Evolutionary conservation across 2,113 vertebrate genomes (phyloP), one percentile per base, ranked within the genome.

Genomic region (Lethenteron camtschaticum): DNA sequence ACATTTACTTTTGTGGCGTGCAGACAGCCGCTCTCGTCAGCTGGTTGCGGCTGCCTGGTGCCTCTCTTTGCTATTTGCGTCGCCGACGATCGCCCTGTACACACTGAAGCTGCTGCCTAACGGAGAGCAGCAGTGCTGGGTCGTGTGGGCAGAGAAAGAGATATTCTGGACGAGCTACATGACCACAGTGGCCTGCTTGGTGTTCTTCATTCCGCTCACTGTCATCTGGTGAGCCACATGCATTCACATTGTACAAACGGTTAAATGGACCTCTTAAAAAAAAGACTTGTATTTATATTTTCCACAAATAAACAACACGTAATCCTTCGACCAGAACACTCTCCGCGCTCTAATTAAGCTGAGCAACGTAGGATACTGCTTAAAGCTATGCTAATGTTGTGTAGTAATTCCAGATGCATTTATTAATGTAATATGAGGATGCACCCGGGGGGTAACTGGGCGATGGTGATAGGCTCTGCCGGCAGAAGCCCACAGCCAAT

Each of bases 61-160:
- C 71, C 81, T 85, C 12, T 78, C 83, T 1, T 85, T 85, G 78
- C 75, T 84, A 56, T 85, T 85, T 77, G 82, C 83, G 58, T 80
- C 81, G 68, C 83, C 82, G 7, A 84, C 82, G 55, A 73, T 85
- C 74, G 75, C 84, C 71, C 82, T 84, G 74, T 85, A 84, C 72
- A 81, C 82, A 75, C 84, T 83, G 68, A 78, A 79, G 70, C 77
- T 81, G 55, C 79, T 85, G 16, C 73, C 81, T 69, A 85, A 80
- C 0, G 80, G 82, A 2, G 82, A 85, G 78, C 76, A 81, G 5
- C 83, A 85, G n/a, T 83, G 83, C 71, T 85, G 83, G 83, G 82
- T 81, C 69, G 74, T 80, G 70, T 85, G 83, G 82, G 83, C 82
- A 0, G 79, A 85, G 1, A 82, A 85, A 2, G 83, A 82, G 56